Conservation (phyloP, 1,140 invertebrate species). For the Plectrocnemia conspersa region DNA sequence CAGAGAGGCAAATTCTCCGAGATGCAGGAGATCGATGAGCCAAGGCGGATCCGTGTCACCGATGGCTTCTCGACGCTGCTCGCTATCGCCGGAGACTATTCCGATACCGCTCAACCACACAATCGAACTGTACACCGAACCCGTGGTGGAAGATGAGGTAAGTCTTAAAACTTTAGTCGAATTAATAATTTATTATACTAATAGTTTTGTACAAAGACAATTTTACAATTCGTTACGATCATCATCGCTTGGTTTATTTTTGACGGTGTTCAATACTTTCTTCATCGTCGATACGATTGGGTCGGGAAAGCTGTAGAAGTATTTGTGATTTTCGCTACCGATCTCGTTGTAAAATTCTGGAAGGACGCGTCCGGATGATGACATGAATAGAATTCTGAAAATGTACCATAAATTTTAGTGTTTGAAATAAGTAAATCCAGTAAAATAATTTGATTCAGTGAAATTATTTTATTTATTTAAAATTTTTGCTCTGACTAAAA, state of each 20-base stretch:
- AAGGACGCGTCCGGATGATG: conserved; percentile 50
- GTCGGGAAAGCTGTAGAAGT: conserved; percentile 54
- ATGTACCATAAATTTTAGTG: no score
- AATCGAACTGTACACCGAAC: conserved; percentile 50
- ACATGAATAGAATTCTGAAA: conserved; percentile 46
- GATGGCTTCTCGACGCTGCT: conserved; percentile 37
- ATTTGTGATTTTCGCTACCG: conserved; percentile 56
- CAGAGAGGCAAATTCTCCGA: conserved; percentile 26
- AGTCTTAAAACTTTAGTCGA: conserved; percentile 17
- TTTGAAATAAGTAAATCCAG: no score
- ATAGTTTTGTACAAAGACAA: no score
- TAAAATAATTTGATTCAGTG: no score
- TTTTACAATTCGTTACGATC: conserved; percentile 1
- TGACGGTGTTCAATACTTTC: conserved; percentile 28
- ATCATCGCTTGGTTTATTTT: not conserved
- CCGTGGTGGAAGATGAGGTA: conserved; percentile 44
- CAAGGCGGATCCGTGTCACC: conserved; percentile 47
- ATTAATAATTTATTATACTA: not conserved
- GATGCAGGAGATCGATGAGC: conserved; percentile 42
- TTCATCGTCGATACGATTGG: conserved; percentile 52
- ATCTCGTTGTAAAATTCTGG: conserved; percentile 53
- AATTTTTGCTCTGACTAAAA: no score
- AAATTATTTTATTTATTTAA: no score
- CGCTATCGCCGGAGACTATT: conserved; percentile 40
- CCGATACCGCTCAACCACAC: conserved; percentile 49